Percentiles rank a stretch among this genome's conserved stretches.
phyloP scores from a whole-genome alignment of 2,888 invertebrate genomes.

The Plebejus melissa region DNA sequence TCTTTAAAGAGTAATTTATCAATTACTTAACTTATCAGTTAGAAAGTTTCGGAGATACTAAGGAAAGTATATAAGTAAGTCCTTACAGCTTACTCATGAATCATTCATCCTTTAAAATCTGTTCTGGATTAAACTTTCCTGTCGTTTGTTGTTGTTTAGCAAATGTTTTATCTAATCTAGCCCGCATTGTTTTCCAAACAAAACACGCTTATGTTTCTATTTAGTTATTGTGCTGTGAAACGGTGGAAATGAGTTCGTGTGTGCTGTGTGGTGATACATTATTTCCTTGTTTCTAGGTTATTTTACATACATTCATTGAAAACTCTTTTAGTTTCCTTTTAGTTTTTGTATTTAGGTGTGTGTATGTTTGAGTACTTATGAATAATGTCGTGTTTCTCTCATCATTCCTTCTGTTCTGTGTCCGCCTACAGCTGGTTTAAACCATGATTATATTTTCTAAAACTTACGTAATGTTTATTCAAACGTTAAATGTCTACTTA shows the following conservation, averaged over 20 bases:
- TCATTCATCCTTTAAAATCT: neutral
- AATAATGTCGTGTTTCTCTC: neutral
- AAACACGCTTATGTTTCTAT: constrained; percentile 25
- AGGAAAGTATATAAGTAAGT: too few relatives aligned
- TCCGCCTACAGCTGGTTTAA: neutral
- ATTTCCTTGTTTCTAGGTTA: constrained; percentile 10
- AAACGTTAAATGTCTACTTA: neutral
- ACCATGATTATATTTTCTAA: neutral
- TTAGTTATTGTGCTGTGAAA: constrained; percentile 27
- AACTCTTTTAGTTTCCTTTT: neutral
- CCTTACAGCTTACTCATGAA: too few relatives aligned
- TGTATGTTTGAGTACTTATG: neutral
- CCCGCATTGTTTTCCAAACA: constrained; percentile 26
- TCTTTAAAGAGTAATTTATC: neutral
- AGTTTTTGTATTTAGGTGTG: neutral
- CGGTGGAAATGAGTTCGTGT: neutral
- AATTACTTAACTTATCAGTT: neutral
- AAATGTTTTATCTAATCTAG: constrained; percentile 20
- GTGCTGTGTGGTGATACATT: constrained; percentile 21
- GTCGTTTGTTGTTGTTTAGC: neutral
- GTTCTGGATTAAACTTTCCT: neutral
- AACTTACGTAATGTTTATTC: neutral
- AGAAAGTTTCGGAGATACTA: neutral
- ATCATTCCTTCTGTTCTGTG: neutral
- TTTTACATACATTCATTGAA: neutral